A percentile compares a stretch with the other conserved stretches of the same genome.
These are phyloP conservation scores for Borostomias antarcticus DNA, from an alignment of 2,797 vertebrate species.

Conservation along the genomic window DNA sequence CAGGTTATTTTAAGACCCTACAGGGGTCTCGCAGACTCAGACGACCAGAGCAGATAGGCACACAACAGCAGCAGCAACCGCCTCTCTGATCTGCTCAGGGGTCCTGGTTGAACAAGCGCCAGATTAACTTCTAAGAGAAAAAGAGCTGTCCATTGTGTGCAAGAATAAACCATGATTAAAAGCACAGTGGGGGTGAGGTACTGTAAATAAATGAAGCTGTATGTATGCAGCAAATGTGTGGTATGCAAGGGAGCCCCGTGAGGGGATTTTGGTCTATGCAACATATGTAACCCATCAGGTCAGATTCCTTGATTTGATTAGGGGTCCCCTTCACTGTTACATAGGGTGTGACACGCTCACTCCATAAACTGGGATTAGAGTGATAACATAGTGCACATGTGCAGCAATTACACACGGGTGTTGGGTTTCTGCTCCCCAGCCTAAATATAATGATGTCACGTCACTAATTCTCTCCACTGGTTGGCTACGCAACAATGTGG, in stretches of 20 bases:
- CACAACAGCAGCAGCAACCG: constrained; percentile 27
- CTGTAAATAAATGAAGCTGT: constrained; percentile 46
- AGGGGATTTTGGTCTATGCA: constrained; percentile 50
- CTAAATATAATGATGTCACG: constrained; percentile 39
- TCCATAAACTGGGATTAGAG: constrained; percentile 62
- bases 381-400: constrained; percentile 48
- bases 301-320: constrained; percentile 66
- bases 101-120: constrained; percentile 51
- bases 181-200: constrained; percentile 11
- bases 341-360: constrained; percentile 36
- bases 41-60: constrained; percentile 45
- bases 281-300: constrained; percentile 53
- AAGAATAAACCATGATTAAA: constrained; percentile 59
- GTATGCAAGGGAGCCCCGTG: constrained; percentile 39
- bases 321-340: constrained; percentile 51
- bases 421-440: constrained; percentile 44
- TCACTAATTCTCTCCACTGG: constrained; percentile 21
- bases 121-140: constrained; percentile 58
- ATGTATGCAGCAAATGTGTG: constrained; percentile 40
- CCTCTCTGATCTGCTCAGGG: constrained; percentile 23
- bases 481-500: no score
- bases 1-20: constrained; percentile 56
- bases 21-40: constrained; percentile 26
- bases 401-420: constrained; percentile 36
- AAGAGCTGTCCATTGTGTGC: constrained; percentile 49